Evolutionary conservation across 2,113 vertebrate species (phyloP).

Genomic region (Casuarius casuarius): DNA sequence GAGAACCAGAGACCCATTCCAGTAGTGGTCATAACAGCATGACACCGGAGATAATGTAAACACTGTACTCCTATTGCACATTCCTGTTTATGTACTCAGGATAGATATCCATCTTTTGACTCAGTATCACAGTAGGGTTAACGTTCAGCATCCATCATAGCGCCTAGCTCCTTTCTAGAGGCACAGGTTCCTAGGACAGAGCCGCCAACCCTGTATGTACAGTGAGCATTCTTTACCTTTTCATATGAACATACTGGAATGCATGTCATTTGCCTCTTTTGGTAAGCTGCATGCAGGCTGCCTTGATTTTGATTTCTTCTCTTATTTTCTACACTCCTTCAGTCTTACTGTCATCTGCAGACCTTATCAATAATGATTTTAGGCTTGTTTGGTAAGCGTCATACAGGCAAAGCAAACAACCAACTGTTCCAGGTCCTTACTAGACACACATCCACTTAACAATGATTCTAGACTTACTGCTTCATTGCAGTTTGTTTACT

Average conservation of each 20-base stretch:
- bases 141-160: not conserved
- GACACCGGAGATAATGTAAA: not conserved
- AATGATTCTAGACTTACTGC: not conserved
- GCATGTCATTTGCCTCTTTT: not conserved
- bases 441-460: not conserved
- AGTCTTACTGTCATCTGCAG: not conserved
- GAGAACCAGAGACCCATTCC: not conserved
- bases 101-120: not conserved
- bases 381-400: constrained; percentile 5
- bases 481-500: not conserved
- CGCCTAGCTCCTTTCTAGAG: not conserved
- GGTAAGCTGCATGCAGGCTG: not conserved
- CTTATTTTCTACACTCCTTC: not conserved
- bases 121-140: rapidly evolving
- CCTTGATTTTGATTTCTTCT: not conserved
- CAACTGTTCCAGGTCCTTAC: not conserved
- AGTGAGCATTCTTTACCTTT: not conserved
- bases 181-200: rapidly evolving
- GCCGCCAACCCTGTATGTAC: rapidly evolving
- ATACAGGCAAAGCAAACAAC: not conserved
- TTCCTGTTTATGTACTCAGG: not conserved
- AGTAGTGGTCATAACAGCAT: not conserved
- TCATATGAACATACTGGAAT: not conserved
- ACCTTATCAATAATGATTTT: not conserved
- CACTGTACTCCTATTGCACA: not conserved